A percentile compares a stretch with the other conserved stretches of the same genome.
Conservation (phyloP, 2,113 vertebrate species). For the Phrynosoma platyrhinos region DNA sequence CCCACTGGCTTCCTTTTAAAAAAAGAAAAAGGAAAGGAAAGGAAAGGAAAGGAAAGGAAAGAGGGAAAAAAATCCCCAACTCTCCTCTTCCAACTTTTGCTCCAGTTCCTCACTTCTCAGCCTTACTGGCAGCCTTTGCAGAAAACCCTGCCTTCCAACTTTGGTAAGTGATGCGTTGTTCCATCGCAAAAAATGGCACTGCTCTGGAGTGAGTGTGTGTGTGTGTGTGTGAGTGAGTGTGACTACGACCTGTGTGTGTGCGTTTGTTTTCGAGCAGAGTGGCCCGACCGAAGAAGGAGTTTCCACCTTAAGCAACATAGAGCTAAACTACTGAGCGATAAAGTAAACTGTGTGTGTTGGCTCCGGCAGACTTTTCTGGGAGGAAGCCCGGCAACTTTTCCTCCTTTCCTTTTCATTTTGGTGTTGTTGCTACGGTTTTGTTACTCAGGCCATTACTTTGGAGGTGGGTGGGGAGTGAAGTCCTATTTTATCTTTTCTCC, state of each 20-base stretch:
- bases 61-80: not conserved
- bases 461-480: not conserved
- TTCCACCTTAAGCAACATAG: slow-evolving; percentile 66
- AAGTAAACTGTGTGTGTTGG: slow-evolving; percentile 56
- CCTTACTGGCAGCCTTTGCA: slow-evolving; percentile 73
- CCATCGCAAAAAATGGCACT: slow-evolving; percentile 65
- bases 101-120: slow-evolving; percentile 69
- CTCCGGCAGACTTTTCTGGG: slow-evolving; percentile 48
- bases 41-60: not conserved
- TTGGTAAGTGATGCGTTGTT: slow-evolving; percentile 78
- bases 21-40: slow-evolving; percentile 10
- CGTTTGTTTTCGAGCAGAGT: slow-evolving; percentile 58
- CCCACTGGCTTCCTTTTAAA: slow-evolving; percentile 59
- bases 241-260: not conserved
- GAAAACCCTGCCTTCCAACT: slow-evolving; percentile 74
- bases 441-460: not conserved
- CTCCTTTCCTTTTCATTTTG: not conserved
- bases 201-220: slow-evolving; percentile 55
- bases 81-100: slow-evolving; percentile 68
- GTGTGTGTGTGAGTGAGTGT: not conserved
- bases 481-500: slow-evolving; percentile 50
- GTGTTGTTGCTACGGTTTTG: not conserved
- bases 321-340: slow-evolving; percentile 64
- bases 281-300: slow-evolving; percentile 67
- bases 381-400: slow-evolving; percentile 49